Percentiles rank a stretch among this genome's conserved stretches.
phyloP scores from a whole-genome alignment of 2,797 vertebrate genomes.

The Coreius guichenoti region DNA sequence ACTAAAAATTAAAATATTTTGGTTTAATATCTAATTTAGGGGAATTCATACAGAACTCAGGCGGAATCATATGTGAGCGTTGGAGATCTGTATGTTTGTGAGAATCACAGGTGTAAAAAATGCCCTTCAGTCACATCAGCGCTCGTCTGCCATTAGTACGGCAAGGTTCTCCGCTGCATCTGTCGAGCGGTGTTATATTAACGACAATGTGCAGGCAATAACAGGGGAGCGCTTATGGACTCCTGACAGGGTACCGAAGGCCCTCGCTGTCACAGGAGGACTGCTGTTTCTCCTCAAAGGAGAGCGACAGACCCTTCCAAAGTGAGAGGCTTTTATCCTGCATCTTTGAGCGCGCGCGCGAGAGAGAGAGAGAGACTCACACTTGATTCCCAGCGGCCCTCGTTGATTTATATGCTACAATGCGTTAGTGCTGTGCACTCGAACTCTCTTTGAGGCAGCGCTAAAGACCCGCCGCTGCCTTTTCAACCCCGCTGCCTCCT shows the following conservation, averaged over 20 bases:
- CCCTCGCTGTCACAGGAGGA: conserved; percentile 66
- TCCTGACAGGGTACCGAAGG: conserved; percentile 58
- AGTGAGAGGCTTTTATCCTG: conserved; percentile 61
- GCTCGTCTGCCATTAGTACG: not conserved
- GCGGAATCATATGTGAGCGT: not conserved
- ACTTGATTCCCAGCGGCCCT: conserved; percentile 72
- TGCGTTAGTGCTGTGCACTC: conserved; percentile 63
- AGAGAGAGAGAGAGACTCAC: conserved; percentile 51
- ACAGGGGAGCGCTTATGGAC: conserved; percentile 53
- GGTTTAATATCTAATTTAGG: not conserved
- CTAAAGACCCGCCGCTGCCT: conserved; percentile 62
- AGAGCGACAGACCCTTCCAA: conserved; percentile 69
- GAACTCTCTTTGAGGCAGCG: conserved; percentile 63
- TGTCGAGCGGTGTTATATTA: conserved; percentile 34
- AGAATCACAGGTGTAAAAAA: conserved; percentile 13
- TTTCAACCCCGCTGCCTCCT: conserved; percentile 65
- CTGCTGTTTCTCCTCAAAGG: conserved; percentile 65
- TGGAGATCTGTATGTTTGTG: not conserved
- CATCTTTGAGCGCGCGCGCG: conserved; percentile 16
- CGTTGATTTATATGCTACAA: conserved; percentile 70
- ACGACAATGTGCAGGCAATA: conserved; percentile 54
- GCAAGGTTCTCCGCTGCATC: not conserved
- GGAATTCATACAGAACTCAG: not conserved
- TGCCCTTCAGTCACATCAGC: not conserved
- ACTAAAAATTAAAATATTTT: not conserved